These are phyloP conservation scores for Brachyhypopomus gauderio DNA, from an alignment of 2,113 vertebrate species.

Conservation along the genomic window DNA sequence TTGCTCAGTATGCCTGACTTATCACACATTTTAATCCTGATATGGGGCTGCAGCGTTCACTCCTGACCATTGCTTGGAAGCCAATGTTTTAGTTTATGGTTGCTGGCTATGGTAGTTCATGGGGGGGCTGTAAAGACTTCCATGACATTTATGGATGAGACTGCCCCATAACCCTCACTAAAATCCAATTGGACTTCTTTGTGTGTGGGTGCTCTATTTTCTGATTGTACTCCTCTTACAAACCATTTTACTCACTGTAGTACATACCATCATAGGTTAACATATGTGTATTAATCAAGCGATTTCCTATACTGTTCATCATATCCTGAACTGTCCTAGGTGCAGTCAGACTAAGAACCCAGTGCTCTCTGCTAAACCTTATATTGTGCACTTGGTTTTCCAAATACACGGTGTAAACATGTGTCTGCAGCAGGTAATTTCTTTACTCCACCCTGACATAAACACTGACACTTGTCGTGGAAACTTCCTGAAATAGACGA, in stretches of 20 bases:
- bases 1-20: background rate
- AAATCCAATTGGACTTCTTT: background rate
- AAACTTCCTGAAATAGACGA: too few species aligned
- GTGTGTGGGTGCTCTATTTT: background rate
- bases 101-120: background rate
- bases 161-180: background rate
- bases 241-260: slow-evolving; percentile 6
- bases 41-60: background rate
- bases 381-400: too few species aligned
- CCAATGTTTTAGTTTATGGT: background rate
- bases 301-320: background rate
- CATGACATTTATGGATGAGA: background rate
- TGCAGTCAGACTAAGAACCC: background rate
- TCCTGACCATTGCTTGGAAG: background rate
- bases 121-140: background rate
- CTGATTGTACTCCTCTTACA: background rate
- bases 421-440: too few species aligned
- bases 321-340: background rate
- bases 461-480: too few species aligned
- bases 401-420: too few species aligned
- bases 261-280: slow-evolving; percentile 8
- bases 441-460: too few species aligned
- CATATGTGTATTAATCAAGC: slow-evolving; percentile 2
- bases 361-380: background rate
- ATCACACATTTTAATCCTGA: background rate